Evolutionary conservation across 2,113 vertebrate genomes (phyloP), one percentile per base, ranked within the genome.

Genomic region (Urocitellus parryii): DNA sequence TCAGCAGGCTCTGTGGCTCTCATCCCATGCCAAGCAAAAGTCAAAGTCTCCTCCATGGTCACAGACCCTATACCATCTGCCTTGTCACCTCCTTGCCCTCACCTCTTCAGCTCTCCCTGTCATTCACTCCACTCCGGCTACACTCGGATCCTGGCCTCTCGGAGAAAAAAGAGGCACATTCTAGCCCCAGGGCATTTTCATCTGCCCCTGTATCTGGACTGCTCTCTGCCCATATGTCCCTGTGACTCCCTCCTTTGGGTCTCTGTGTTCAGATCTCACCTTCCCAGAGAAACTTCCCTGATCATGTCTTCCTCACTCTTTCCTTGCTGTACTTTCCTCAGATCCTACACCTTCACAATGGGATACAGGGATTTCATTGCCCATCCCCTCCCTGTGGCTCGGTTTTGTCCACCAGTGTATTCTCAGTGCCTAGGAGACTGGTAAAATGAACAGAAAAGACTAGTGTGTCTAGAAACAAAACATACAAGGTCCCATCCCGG

Each of bases 331-430:
- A 1, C 4, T 45, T 27, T 37, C 65, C 8, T 24, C 45, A 53
- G 1, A 20, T 11, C n/a, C 39, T 32, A 45, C n/a, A 14, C 29
- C 70, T 84, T 42, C 81, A 77, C 53, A 22, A n/a, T 14, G 0
- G 0, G 2, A 16, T 0, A 27, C 0, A 11, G 10, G 24, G 6
- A 5, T 27, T 8, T 25, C 37, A 78, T 0, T 20, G 70, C 22
- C 81, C 0, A 0, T n/a, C 63, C 45, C 22, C 20, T 6, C 20
- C 5, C 72, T 37, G 39, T 29, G 5, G 2, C 4, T 2, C 63
- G 32, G 34, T n/a, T 74, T 45, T 73, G 16, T 16, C 29, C 67
- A 67, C 10, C 32, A 16, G 27, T 34, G 34, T 11, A 24, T 2
- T n/a, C 63, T 29, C 8, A 25, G 29, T 10, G 20, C 37, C 58